Base-by-base conservation (phyloP, 2,888 invertebrate genomes). In the Hydrotaea cyrtoneurina region DNA sequence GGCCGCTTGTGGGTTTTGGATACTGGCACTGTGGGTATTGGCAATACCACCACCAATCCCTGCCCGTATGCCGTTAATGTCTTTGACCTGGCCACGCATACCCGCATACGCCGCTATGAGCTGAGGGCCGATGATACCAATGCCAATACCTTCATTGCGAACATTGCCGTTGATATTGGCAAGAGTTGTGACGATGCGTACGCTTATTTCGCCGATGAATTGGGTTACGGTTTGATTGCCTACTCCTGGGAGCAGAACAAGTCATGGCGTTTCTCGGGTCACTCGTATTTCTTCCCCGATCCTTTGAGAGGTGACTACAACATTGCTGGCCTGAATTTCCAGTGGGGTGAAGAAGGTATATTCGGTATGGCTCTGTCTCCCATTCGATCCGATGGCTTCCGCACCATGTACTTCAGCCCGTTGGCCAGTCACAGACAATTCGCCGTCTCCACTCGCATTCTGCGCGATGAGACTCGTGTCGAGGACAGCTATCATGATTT, bases 1-100 rank as follows among this genome's bases (percentile, higher is more conserved):
- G 95, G 96, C 87, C 94, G 97, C 72, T 94, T 97, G 0, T 97
- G 97, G 97, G 96, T 96, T 0, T 91, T 97, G 76, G 97, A 97
- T 89, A 96, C 96, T 17, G 97, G 97, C 78, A 97, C 96, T 57
- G 95, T 96, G 88, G 97, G 97, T 82, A 96, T 96, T 87, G 96
- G 95, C 31, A 95, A 95, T 87, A 95, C 95, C 3, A 95, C 95
- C 0, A 95, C 95, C 78, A 96, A 96, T 89, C 94, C 95, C 0
- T 97, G 97, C 88, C 97, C 97, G 0, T 97, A 96, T 90, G 94
- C 96, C 0, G 92, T 97, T 8, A 96, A 96, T 89, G 94, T 97
- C 0, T 96, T 95, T 89, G 96, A 97, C 90, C 92, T 97, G 87
- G 93, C 94, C 81, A 96, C 96, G 0, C 95, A 97, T 89, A 94